A percentile compares a stretch with the other conserved stretches of the same genome.
These are phyloP conservation scores for Paracanthobrama guichenoti DNA, from an alignment of 2,113 vertebrate genomes.

Conservation along the genomic window DNA sequence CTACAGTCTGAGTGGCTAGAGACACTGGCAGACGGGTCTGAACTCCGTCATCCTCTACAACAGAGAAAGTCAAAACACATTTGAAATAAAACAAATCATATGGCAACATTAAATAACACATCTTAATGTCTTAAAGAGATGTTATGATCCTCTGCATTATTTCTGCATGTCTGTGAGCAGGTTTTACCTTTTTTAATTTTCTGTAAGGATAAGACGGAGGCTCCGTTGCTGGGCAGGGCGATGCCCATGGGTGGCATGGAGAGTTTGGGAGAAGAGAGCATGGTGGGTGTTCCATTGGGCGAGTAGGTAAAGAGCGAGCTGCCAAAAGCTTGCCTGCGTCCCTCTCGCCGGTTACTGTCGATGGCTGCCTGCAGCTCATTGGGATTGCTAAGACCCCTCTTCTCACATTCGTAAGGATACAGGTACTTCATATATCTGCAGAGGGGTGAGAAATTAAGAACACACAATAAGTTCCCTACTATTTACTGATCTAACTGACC, in stretches of 20 bases:
- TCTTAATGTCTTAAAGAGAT: too few relatives aligned
- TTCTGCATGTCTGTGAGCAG: not conserved
- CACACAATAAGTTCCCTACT: too few relatives aligned
- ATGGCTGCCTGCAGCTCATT: slow-evolving; percentile 96
- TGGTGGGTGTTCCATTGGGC: slow-evolving; percentile 82
- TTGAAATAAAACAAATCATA: too few relatives aligned
- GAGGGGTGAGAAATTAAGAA: not conserved
- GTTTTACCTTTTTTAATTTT: slow-evolving; percentile 94
- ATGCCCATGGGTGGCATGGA: slow-evolving; percentile 77
- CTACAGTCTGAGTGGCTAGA: slow-evolving; percentile 81
- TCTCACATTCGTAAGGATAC: slow-evolving; percentile 97
- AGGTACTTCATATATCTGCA: slow-evolving; percentile 98
- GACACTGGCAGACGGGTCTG: slow-evolving; percentile 78
- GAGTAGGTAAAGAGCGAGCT: slow-evolving; percentile 93
- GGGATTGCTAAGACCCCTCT: slow-evolving; percentile 91
- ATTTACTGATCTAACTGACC: too few relatives aligned
- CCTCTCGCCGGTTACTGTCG: slow-evolving; percentile 93
- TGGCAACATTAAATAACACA: not conserved
- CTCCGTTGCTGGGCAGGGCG: slow-evolving; percentile 82
- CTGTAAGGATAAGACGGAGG: slow-evolving; percentile 76
- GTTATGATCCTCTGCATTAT: not conserved
- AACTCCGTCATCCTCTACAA: slow-evolving; percentile 83
- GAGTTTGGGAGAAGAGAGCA: slow-evolving; percentile 90
- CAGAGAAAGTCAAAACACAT: not conserved
- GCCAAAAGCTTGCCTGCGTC: slow-evolving; percentile 90